A percentile compares a stretch with the other conserved stretches of the same genome.
Conservation (phyloP, 2,888 invertebrate species). For the Calameuta filiformis region DNA sequence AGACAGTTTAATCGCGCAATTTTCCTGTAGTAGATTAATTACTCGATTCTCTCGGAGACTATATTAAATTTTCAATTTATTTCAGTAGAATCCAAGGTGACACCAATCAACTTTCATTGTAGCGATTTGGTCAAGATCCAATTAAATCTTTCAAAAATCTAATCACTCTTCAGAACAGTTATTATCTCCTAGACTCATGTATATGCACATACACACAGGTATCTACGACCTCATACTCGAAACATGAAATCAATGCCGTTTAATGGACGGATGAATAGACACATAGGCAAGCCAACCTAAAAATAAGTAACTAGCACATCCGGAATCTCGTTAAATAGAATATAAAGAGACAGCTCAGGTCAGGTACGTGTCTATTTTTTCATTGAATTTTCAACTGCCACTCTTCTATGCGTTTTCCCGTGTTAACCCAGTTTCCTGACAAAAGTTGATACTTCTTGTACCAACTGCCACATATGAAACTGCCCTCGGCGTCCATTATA, state of each 20-base stretch:
- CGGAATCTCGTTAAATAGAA: not conserved
- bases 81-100: not conserved
- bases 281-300: not conserved
- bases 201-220: not conserved
- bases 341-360: not conserved
- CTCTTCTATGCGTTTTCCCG: not conserved
- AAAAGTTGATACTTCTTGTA: not conserved
- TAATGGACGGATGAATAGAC: not conserved
- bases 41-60: not conserved
- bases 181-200: not conserved
- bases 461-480: not conserved
- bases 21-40: not conserved
- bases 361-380: not conserved
- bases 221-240: not conserved
- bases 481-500: not conserved
- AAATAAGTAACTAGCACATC: not conserved
- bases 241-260: not conserved
- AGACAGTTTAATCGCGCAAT: not conserved
- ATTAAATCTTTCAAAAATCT: not conserved
- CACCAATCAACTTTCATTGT: not conserved
- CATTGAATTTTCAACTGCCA: not conserved
- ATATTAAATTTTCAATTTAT: not conserved
- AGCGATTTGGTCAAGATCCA: not conserved
- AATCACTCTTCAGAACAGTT: not conserved
- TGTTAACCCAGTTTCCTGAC: not conserved